Evolutionary conservation across 92 coral and sea anemone species (phyloP), one percentile per base, ranked within the genome.

Genomic region (Muricea muricata): DNA sequence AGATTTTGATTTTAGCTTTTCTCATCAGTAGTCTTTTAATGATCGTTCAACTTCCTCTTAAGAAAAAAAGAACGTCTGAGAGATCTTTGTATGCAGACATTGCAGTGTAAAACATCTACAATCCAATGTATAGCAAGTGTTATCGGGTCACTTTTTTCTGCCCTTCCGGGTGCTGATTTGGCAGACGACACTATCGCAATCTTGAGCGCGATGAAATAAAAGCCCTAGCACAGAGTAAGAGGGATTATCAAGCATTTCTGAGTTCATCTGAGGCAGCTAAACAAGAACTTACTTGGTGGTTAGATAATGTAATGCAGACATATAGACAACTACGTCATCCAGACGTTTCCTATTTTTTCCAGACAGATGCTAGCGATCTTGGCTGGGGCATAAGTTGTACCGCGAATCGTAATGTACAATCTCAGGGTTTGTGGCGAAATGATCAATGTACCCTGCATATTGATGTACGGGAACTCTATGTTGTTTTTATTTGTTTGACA

Each of bases 341-440:
- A 6, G 47, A 28, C 60, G 35, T 65, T 30, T 56, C 90, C 80
- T 32, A 21, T 86, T 18, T 54, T 29, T 85, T 85, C 34, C 87
- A 85, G 90, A 81, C 79, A n/a, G 92, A 89, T 79, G 86, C 89
- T 13, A 85, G 85, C 29, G 50, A 77, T 71, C 83, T 28, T 68
- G 91, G 91, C 86, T 88, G 86, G 91, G 87, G 92, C 47, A 65
- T 79, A 15, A 34, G 30, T n/a, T 85, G 83, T 34, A 85, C 61
- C 7, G 72, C 78, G 6, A 60, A 89, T 66, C 24, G 25, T 32
- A 20, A 90, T 35, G 32, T 79, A 23, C 86, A 89, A 18, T 73
- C 88, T 23, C 75, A 65, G 30, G 87, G 87, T 12, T 9, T 85
- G 17, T 89, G 86, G 89, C 33, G 86, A 10, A 33, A 58, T 28